Base-by-base conservation (phyloP, 2,113 vertebrate species). In the Crotalus viridis region DNA sequence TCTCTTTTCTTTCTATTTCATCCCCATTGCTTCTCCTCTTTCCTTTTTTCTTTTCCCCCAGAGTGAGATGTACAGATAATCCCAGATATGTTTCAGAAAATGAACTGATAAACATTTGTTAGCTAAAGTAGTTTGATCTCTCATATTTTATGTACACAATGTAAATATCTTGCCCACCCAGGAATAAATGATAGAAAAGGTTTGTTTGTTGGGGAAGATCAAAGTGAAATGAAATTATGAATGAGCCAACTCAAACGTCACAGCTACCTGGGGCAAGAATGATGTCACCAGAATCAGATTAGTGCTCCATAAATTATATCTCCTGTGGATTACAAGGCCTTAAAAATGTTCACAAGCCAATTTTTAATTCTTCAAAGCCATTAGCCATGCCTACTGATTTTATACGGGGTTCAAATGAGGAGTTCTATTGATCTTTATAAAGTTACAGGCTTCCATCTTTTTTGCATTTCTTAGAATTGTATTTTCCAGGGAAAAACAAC, bases 321-420 rank as follows among this genome's bases (percentile, higher is more conserved):
- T 61, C 81, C 1, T 2, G 69, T 88, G 64, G 94, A 61, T 89
- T 85, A 88, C 1, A 0, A 90, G 54, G 87, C 64, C 46, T 0
- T 92, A 74, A 86, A 89, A 88, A 61, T 1, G n/a, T 55, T 86
- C 4, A 0, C 21, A 64, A 94, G 52, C 92, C 92, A 74, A 94
- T 59, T 81, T 74, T 85, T 93, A 52, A 90, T 93, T 91, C 93
- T 91, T 54, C 2, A 8, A 24, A 94, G 21, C 51, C 93, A 93
- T 92, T 46, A 59, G 56, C 69, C 46, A 48, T 0, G 7, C 39
- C 12, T 43, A 54, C 87, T 10, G 87, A 43, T 85, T 89, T 43
- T 69, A 52, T 88, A 64, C 43, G 64, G 5, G 9, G 88, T 33
- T 2, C 24, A 89, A 22, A 91, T 26, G 9, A 28, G 0, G 90